Conservation (phyloP, 2,113 vertebrate species). For the Lampris megalopsis region DNA sequence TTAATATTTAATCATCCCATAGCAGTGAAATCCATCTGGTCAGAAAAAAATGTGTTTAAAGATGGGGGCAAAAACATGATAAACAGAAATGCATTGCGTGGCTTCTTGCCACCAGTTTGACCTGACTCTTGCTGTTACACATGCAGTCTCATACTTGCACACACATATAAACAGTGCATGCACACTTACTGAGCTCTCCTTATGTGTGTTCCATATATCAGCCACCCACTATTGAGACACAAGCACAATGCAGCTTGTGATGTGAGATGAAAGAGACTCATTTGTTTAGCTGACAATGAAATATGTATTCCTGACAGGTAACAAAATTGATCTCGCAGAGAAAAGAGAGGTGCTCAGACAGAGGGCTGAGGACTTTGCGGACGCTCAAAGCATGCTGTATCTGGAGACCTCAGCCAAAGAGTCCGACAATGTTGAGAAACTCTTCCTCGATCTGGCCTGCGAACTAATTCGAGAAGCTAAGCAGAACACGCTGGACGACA, state of each 20-base stretch:
- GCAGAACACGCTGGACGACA: conserved; percentile 97
- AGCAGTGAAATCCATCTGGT: too few relatives aligned
- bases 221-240: conserved; percentile 2
- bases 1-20: too few relatives aligned
- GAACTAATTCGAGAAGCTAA: conserved; percentile 95
- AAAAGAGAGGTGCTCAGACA: conserved; percentile 95
- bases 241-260: conserved; percentile 4
- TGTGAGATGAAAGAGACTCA: conserved; percentile 4
- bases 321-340: conserved; percentile 97
- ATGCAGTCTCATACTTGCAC: not conserved
- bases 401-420: conserved; percentile 98
- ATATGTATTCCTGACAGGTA: conserved; percentile 83
- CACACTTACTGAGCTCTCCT: conserved; percentile 20
- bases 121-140: not conserved
- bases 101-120: too few relatives aligned
- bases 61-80: too few relatives aligned
- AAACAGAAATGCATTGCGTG: too few relatives aligned
- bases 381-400: conserved; percentile 96
- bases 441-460: conserved; percentile 97
- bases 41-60: too few relatives aligned
- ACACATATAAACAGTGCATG: not conserved
- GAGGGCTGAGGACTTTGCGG: conserved; percentile 95
- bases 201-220: conserved; percentile 25
- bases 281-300: not conserved
- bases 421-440: conserved; percentile 98